phyloP scores from a whole-genome alignment of 2,113 vertebrate species.

The Eulacestoma nigropectus region DNA sequence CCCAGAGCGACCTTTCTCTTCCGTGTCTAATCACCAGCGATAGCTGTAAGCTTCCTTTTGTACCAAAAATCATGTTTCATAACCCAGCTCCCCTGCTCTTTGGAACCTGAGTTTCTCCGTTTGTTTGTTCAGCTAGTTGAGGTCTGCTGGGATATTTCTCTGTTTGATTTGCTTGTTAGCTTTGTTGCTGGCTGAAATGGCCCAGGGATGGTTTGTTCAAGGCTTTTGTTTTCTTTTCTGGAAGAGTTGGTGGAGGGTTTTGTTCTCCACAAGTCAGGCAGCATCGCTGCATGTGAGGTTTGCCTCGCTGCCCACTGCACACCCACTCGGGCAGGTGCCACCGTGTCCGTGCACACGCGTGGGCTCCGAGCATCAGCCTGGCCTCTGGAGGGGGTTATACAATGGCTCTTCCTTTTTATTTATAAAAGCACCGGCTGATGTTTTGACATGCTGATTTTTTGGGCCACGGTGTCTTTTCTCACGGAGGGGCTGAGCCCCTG shows the following conservation, averaged over 20 bases:
- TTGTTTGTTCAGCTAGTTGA: conserved; percentile 42
- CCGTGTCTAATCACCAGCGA: not conserved
- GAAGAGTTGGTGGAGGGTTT: not conserved
- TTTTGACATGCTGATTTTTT: not conserved
- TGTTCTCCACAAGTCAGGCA: not conserved
- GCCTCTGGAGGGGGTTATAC: rapidly evolving
- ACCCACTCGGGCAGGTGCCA: rapidly evolving
- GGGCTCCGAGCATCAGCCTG: rapidly evolving
- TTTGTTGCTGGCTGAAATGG: not conserved
- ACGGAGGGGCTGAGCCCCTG: not conserved
- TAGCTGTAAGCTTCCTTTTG: conserved; percentile 48
- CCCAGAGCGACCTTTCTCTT: conserved; percentile 10
- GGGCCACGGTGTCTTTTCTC: not conserved
- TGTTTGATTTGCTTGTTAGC: conserved; percentile 44
- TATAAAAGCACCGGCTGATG: not conserved
- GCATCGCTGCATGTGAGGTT: not conserved
- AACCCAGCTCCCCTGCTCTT: conserved; percentile 25
- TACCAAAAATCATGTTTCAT: conserved; percentile 30
- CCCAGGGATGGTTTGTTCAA: not conserved
- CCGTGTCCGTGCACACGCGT: rapidly evolving
- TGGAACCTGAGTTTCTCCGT: conserved; percentile 3
- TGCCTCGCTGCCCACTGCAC: not conserved
- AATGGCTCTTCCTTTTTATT: not conserved
- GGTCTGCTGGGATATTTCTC: conserved; percentile 31
- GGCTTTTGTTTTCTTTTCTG: not conserved